Percentiles rank a stretch among this genome's conserved stretches.
Evolutionary conservation across 2,797 vertebrate species (phyloP).

Genomic region (Tragelaphus eurycerus): DNA sequence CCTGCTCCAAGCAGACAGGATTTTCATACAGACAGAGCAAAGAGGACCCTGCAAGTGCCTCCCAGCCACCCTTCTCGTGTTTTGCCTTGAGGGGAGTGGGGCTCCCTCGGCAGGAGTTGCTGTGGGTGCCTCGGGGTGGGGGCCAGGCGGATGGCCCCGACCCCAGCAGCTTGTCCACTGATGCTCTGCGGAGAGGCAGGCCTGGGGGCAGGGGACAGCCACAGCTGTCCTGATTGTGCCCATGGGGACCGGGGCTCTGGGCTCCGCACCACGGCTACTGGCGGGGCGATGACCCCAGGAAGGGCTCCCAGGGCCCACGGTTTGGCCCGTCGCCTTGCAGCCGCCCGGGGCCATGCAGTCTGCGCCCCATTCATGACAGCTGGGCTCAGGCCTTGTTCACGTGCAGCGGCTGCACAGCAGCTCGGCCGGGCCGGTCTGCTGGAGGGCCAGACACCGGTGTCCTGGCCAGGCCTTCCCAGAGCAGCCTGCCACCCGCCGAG

Average conservation of each 20-base stretch:
- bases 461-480: fast-evolving
- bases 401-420: fast-evolving
- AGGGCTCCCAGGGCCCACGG: fast-evolving
- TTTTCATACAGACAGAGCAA: not conserved
- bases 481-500: not conserved
- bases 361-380: not conserved
- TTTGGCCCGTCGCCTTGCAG: fast-evolving
- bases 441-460: fast-evolving
- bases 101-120: fast-evolving
- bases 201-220: not conserved
- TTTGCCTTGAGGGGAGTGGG: not conserved
- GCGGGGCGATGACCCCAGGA: fast-evolving
- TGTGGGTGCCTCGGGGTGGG: fast-evolving
- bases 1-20: not conserved
- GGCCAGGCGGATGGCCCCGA: fast-evolving
- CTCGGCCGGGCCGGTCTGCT: not conserved
- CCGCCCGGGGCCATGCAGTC: fast-evolving
- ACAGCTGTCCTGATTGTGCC: fast-evolving
- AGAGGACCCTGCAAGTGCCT: fast-evolving
- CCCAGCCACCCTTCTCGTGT: fast-evolving
- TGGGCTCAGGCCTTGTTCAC: fast-evolving
- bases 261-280: fast-evolving
- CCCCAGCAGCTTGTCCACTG: not conserved
- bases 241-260: fast-evolving
- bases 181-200: not conserved